A percentile compares a stretch with the other conserved stretches of the same genome.
Conservation (phyloP, 2,113 vertebrate species). For the Hippocampus mohnikei region DNA sequence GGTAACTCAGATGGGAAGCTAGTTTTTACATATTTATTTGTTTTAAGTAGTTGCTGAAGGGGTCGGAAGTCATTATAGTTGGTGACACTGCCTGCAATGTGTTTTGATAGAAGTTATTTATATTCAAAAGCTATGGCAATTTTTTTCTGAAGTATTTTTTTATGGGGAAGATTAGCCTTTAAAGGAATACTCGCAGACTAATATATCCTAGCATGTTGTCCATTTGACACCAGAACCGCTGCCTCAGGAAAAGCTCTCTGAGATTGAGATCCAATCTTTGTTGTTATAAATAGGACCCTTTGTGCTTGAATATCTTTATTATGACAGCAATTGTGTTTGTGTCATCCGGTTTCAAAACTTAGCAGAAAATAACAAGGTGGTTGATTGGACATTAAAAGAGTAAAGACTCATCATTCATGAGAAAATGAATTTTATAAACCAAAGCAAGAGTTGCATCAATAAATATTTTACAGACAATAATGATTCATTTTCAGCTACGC, state of each 20-base stretch:
- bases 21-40: too few species aligned
- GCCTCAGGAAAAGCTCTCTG: background rate
- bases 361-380: background rate
- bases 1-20: conserved; percentile 40
- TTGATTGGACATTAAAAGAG: background rate
- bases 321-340: background rate
- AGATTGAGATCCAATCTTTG: background rate
- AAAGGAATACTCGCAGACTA: too few species aligned
- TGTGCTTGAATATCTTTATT: background rate
- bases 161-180: too few species aligned
- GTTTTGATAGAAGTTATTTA: too few species aligned
- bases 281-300: background rate
- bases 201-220: too few species aligned
- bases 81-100: too few species aligned
- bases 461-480: background rate
- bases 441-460: background rate
- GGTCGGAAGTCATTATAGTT: too few species aligned
- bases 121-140: too few species aligned
- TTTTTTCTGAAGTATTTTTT: too few species aligned
- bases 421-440: background rate
- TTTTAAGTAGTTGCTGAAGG: too few species aligned
- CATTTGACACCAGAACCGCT: background rate
- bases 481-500: background rate
- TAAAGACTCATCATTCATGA: background rate
- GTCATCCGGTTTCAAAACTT: background rate